phyloP scores from a whole-genome alignment of 2,888 invertebrate species.

The Spodoptera exigua region DNA sequence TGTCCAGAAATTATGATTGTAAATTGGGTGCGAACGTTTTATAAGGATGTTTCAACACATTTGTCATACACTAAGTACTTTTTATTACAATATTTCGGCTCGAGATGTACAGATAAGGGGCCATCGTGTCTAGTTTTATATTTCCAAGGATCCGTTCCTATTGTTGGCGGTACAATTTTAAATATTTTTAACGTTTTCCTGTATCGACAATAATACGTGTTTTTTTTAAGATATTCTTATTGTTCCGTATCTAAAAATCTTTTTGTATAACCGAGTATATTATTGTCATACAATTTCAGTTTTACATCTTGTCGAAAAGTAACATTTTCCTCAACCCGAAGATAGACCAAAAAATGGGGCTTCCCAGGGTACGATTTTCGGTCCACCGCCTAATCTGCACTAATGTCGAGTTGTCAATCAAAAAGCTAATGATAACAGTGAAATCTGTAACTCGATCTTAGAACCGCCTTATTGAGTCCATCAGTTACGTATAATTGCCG shows the following conservation, averaged over 20 bases:
- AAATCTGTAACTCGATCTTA: constrained; percentile 58
- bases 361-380: constrained; percentile 48
- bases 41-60: constrained; percentile 51
- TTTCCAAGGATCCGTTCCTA: constrained; percentile 75
- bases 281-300: constrained; percentile 42
- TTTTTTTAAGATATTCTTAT: constrained; percentile 66
- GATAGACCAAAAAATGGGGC: constrained; percentile 46
- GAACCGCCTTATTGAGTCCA: constrained; percentile 63
- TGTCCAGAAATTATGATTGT: constrained; percentile 67
- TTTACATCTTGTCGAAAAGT: constrained; percentile 43
- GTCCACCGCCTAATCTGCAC: constrained; percentile 46
- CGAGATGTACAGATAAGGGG: constrained; percentile 80
- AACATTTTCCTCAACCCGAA: constrained; percentile 52
- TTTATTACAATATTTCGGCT: constrained; percentile 82
- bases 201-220: constrained; percentile 70
- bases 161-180: constrained; percentile 76
- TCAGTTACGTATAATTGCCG: constrained; percentile 64
- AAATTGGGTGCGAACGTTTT: constrained; percentile 59
- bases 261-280: constrained; percentile 57
- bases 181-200: constrained; percentile 79
- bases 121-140: constrained; percentile 75
- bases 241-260: constrained; percentile 68
- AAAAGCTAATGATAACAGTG: constrained; percentile 56
- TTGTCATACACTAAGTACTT: constrained; percentile 72
- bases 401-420: constrained; percentile 55